Evolutionary conservation across 2,888 invertebrate species (phyloP), one percentile per base, ranked within the genome.

Genomic region (Tipula confusa): DNA sequence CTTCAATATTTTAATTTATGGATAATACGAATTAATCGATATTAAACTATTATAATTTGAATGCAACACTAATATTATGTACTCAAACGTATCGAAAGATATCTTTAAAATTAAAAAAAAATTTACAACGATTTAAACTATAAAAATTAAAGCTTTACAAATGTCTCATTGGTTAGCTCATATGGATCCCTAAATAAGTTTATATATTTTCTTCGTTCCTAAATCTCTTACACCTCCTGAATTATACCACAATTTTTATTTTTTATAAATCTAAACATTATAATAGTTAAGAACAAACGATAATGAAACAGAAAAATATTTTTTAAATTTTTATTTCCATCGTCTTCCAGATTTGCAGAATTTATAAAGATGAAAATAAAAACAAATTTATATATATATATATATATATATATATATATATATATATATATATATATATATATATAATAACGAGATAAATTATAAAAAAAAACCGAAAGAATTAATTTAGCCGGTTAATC

Each of bases 281-380:
- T 64, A 33, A 33, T 43, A 64, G 24, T 64, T 64, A 64, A 64
- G 64, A 64, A 64, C 24, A 64, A 64, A 64, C 4, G 11, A 24
- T 24, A 64, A 33, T 9, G 11, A 33, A 33, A 11, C 11, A 33
- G 9, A 64, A 24, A 64, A 64, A 64, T 64, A 48, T 48, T 48
- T 48, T 48, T 18, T 64, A 24, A 33, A 64, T 64, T 64, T 64
- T 64, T 64, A 64, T 64, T 64, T 64, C 64, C 64, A 64, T 64
- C 64, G 64, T 64, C 64, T 64, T 64, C 64, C 64, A 64, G 9
- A 64, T 64, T 64, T 64, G 64, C 64, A 64, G 64, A 64, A 64
- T 64, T 64, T 64, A 64, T 64, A 24, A 64, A 64, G 9, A 18
- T 24, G 6, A 9, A 64, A 38, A 24, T 11, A 24, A 24, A 64